Evolutionary conservation across 2,888 invertebrate genomes (phyloP), one percentile per base, ranked within the genome.

Genomic region (Hydrotaea diabolus): DNA sequence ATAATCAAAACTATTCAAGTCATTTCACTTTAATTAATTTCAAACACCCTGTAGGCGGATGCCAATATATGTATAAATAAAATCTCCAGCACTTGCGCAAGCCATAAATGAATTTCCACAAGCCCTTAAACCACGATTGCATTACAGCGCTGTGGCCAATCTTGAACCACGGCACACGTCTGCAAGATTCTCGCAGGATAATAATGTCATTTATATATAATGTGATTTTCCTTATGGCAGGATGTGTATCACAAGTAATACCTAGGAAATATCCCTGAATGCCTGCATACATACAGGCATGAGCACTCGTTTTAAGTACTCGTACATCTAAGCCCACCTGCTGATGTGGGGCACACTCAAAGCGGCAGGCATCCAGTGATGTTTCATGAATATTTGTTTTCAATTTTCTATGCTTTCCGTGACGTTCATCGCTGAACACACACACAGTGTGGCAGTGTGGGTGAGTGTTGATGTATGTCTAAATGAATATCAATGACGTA

Each of bases 401-500:
- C 69, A 69, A 46, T 69, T 69, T 69, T 69, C 69, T 46, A 46
- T 69, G 23, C 69, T 69, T 23, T 62, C 19, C 72, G 59, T 62
- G 31, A 46, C 72, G 39, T 69, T 69, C 39, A 69, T 46, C 66
- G 46, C 31, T 23, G 46, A n/a, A 13, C 19, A 31, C 21, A 71
- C 49, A 49, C 23, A 3, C 2, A 31, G 36, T 77, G 53, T 39
- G 13, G 4, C 39, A 39, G 8, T 19, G 11, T 62, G 26, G 2
- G 17, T 69, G 2, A n/a, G 23, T 74, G 23, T 74, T 43, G 36
- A 21, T 2, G 17, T 31, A n/a, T 21, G 39, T 62, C 46, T 69
- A 43, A 43, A 53, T 73, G 49, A 75, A 78, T 62, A 77, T 75
- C 78, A 78, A 57, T 76, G 75, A 78, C 15, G 76, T 59, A 64